Evolutionary conservation across 2,113 vertebrate genomes (phyloP).

Genomic region (Muntiacus muntjak): DNA sequence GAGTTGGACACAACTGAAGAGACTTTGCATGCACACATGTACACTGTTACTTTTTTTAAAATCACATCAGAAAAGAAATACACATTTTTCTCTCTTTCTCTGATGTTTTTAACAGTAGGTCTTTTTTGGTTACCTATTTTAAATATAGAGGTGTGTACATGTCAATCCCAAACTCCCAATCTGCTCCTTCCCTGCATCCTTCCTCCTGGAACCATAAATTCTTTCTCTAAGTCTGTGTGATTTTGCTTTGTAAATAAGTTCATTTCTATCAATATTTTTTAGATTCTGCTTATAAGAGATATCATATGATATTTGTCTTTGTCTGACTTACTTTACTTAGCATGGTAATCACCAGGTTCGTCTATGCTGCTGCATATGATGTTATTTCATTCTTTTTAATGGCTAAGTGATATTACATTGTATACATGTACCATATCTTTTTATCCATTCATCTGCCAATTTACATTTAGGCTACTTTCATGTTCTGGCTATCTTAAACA

Average conservation of each 20-base stretch:
- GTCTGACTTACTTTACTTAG: not conserved
- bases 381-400: not conserved
- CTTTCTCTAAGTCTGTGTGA: not conserved
- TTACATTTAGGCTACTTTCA: not conserved
- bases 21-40: not conserved
- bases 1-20: not conserved
- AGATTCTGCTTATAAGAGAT: not conserved
- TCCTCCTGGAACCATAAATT: not conserved
- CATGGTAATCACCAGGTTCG: not conserved
- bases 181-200: not conserved
- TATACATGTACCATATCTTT: not conserved
- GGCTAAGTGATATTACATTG: not conserved
- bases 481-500: not conserved
- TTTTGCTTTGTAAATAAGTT: not conserved
- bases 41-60: not conserved
- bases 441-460: not conserved
- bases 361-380: not conserved
- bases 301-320: not conserved
- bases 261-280: not conserved
- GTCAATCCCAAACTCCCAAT: not conserved
- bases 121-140: not conserved
- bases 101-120: not conserved
- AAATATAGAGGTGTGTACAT: not conserved
- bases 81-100: not conserved
- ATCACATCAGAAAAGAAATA: not conserved